A percentile compares a stretch with the other conserved stretches of the same genome.
Evolutionary conservation across 2,888 invertebrate genomes (phyloP).

Genomic region (Nephrotoma guestfalica): DNA sequence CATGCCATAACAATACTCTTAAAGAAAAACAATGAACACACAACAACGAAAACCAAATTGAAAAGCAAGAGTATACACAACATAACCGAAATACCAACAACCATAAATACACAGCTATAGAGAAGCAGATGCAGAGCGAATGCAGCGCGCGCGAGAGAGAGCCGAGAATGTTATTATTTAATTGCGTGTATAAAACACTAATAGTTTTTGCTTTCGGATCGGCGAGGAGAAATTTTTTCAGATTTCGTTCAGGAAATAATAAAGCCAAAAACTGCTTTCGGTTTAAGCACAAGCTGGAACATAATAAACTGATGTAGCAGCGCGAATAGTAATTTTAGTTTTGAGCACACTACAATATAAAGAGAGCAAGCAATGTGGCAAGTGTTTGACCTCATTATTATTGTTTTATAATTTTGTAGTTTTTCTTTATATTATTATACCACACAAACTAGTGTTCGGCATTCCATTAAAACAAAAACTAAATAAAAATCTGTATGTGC

Average conservation of each 20-base stretch:
- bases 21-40: background rate
- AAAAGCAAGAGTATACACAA: background rate
- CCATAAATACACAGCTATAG: background rate
- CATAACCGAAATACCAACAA: background rate
- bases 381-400: background rate
- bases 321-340: background rate
- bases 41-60: background rate
- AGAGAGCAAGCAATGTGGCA: background rate
- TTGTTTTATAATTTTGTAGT: background rate
- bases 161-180: background rate
- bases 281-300: background rate
- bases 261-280: background rate
- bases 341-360: background rate
- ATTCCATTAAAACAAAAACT: background rate
- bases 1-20: background rate
- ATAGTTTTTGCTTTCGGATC: background rate
- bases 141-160: background rate
- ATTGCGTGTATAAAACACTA: background rate
- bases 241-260: background rate
- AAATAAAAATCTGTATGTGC: background rate
- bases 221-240: background rate
- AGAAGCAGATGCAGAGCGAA: background rate
- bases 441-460: background rate
- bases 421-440: background rate
- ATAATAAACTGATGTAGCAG: background rate